Evolutionary conservation across 2,113 vertebrate species (phyloP), one percentile per base, ranked within the genome.

Genomic region (Collichthys lucidus): DNA sequence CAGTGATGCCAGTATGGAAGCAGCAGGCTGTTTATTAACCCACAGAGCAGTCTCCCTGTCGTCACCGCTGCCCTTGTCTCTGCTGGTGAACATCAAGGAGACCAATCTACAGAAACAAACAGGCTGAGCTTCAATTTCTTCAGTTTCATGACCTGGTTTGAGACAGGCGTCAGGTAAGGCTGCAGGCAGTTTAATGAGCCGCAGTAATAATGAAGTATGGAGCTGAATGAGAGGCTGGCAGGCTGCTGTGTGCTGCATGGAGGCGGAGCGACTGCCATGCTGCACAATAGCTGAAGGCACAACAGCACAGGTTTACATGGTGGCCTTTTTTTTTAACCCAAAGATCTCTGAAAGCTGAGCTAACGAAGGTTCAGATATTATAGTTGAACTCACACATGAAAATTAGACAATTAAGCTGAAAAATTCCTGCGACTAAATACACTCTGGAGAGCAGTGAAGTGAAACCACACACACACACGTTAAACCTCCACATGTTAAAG

Each of bases 131-230:
- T 68, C 74, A 74, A 29, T 86, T 74, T 82, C 68, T 74, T 64
- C 35, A 22, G 60, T 77, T 86, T 74, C 74, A 69, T 26, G 49
- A 56, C 10, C 79, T 57, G 56, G 17, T 63, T 68, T 68, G 42
- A 56, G 17, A 14, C 68, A 74, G 83, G 26, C 61, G 4, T 67
- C 47, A 46, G 60, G 53, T 63, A 31, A 8, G 3, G 31, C 52
- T 52, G 67, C 73, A 47, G 67, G 46, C 49, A 11, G 10, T 86
- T 77, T 78, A 78, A 73, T 74, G 74, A 77, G 79, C 56, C 2
- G 12, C 68, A 82, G 53, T 59, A 50, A 81, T 82, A 69, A 75
- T 31, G 15, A 70, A 69, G 64, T 49, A 52, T 63, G 49, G n/a
- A 56, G 64, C 67, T 56, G 76, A 49, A 68, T 49, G 47, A 35